Percentiles rank a stretch among this genome's conserved stretches.
These are phyloP conservation scores for Pardalotus punctatus DNA, from an alignment of 2,113 vertebrate species.

Conservation along the genomic window DNA sequence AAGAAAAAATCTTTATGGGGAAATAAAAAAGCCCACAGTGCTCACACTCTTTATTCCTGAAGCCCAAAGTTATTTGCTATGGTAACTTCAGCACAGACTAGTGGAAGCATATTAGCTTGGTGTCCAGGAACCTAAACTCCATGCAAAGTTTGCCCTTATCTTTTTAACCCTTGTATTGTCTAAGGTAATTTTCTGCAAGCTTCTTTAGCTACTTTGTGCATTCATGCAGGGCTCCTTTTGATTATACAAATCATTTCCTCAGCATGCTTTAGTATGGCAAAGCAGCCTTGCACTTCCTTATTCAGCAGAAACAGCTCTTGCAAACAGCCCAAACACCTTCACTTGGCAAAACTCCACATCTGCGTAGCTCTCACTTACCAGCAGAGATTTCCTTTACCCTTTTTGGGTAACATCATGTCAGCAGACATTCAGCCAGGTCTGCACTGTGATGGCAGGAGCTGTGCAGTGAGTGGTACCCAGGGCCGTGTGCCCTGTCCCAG, in stretches of 20 bases:
- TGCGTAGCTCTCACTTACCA: not conserved
- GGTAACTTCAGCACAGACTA: not conserved
- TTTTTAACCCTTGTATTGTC: not conserved
- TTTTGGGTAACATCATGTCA: not conserved
- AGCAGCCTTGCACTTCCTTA: not conserved
- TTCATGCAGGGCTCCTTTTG: not conserved
- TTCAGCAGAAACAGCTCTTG: not conserved
- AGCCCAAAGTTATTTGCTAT: not conserved
- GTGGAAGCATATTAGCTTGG: not conserved
- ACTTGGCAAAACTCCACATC: not conserved
- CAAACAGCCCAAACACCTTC: not conserved
- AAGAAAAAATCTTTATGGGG: not conserved
- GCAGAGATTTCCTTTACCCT: not conserved
- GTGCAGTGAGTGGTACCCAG: accelerated
- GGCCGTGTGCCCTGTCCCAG: not conserved
- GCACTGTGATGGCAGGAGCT: not conserved
- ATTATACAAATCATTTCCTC: not conserved
- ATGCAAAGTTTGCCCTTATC: not conserved
- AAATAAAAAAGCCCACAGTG: not conserved
- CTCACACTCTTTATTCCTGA: not conserved
- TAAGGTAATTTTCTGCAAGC: not conserved
- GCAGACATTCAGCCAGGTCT: not conserved
- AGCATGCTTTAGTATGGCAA: accelerated
- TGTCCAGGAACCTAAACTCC: not conserved
- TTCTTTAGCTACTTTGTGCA: not conserved